Base-by-base conservation (phyloP, 2,113 vertebrate genomes). In the Hoplias malabaricus region DNA sequence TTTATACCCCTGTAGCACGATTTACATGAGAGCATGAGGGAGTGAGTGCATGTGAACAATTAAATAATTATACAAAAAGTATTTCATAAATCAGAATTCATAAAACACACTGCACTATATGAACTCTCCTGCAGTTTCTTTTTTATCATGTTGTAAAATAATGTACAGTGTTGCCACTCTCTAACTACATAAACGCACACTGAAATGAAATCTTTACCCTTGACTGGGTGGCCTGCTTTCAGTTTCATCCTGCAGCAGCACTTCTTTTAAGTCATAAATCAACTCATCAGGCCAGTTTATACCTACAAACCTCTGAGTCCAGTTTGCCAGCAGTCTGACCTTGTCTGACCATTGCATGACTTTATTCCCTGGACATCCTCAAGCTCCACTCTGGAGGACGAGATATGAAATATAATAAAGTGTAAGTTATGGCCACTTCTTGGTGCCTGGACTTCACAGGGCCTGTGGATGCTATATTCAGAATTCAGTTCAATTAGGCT, bases 361-460 rank as follows among this genome's bases (percentile, higher is more conserved):
- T 76, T 56, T 0, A 66, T 59, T 67, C 42, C 38, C 63, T 34
- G 31, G 34, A 57, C 46, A 79, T 67, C 29, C 62, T 56, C 69
- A 71, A 48, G 42, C 25, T 21, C 46, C 62, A 23, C 29, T 40
- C 27, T 19, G 43, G 43, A 10, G 23, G 48, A 72, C 13, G 4
- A 16, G 36, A 79, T n/a, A 31, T 65, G 27, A 66, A 72, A 69
- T 40, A 43, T 34, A 53, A 53, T 50, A 27, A 40, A 33, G 2
- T 48, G 23, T 34, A 31, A 6, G 7, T 63, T 53, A 59, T 59
- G 56, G 25, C 6, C 21, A 10, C n/a, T 16, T 53, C 48, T 53
- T 9, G 7, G 21, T 4, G 19, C n/a, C 48, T 53, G 48, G 19
- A 53, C 48, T 53, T 53, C n/a, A 53, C 7, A 10, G 14, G 29